Conservation (phyloP, 2,113 vertebrate genomes). For the Typhlomys cinereus region DNA sequence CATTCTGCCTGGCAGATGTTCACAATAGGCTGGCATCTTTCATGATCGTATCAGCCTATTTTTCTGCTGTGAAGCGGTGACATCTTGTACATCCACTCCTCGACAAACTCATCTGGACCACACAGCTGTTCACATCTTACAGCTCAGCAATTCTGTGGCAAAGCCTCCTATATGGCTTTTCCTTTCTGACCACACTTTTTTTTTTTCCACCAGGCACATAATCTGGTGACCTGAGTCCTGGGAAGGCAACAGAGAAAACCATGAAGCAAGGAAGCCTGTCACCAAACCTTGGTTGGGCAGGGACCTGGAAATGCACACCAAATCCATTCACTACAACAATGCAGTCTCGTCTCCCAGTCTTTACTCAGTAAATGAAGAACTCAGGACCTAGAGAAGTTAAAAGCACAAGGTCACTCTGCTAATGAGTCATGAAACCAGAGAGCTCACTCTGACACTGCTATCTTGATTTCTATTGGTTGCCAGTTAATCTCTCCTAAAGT, state of each 20-base stretch:
- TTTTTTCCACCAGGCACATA: neutral
- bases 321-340: neutral
- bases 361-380: neutral
- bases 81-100: neutral
- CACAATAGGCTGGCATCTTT: slow-evolving; percentile 62
- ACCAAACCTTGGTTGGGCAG: neutral
- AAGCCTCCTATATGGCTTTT: neutral
- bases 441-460: neutral
- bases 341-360: neutral
- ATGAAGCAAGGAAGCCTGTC: neutral
- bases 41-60: slow-evolving; percentile 65
- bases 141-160: slow-evolving; percentile 47
- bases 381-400: neutral
- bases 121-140: slow-evolving; percentile 45
- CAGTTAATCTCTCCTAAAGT: slow-evolving; percentile 45
- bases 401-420: slow-evolving; percentile 6
- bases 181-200: neutral
- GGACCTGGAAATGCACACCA: neutral
- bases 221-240: neutral
- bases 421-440: neutral
- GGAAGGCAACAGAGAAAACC: slow-evolving; percentile 21
- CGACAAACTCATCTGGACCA: slow-evolving; percentile 57
- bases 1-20: slow-evolving; percentile 57
- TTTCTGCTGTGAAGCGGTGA: slow-evolving; percentile 61
- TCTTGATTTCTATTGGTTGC: slow-evolving; percentile 35